Conservation (phyloP, 2,113 vertebrate species). For the Macaca fascicularis region DNA sequence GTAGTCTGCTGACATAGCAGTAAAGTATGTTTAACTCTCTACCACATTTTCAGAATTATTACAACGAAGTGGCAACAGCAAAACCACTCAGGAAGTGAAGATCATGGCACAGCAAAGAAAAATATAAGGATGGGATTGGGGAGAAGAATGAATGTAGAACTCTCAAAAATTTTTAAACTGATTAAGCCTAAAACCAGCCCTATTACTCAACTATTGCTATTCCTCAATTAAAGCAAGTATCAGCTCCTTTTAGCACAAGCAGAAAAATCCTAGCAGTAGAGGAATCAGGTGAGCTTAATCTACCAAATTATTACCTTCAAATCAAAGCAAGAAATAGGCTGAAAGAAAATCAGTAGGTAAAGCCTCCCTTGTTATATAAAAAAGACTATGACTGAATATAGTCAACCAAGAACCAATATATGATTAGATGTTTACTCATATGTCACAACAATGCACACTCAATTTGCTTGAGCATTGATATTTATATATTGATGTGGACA, state of each 20-base stretch:
- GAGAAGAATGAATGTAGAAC: neutral
- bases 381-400: neutral
- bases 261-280: neutral
- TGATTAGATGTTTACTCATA: conserved; percentile 14
- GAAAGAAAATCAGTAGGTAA: neutral
- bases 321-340: neutral
- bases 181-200: neutral
- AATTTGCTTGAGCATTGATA: neutral
- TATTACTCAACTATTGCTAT: neutral
- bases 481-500: neutral
- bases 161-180: neutral
- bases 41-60: neutral
- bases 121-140: neutral
- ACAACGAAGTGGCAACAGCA: neutral
- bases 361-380: neutral
- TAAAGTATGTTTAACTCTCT: neutral
- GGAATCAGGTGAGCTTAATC: neutral
- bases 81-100: neutral
- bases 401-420: neutral
- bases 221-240: neutral
- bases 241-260: neutral
- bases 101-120: neutral
- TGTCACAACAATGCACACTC: neutral
- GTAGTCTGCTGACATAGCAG: neutral
- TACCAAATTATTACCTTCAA: neutral